These are phyloP conservation scores for Lamellibrachia luymesi DNA, from an alignment of 1,140 invertebrate species.

Conservation along the genomic window DNA sequence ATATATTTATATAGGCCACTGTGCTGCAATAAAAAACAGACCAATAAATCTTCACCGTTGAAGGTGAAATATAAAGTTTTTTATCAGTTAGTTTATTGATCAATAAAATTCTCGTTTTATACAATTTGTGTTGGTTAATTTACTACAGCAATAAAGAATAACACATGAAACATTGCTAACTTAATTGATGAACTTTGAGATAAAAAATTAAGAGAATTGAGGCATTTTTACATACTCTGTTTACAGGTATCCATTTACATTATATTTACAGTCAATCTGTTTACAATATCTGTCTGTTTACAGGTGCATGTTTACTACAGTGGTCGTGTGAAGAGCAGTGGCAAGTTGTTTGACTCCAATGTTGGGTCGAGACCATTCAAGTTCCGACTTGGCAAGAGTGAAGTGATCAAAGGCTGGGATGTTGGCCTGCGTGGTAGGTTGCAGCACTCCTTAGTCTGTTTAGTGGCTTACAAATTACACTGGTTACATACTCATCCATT, in stretches of 20 bases:
- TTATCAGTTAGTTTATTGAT: no score
- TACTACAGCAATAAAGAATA: no score
- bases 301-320: conserved; percentile 54
- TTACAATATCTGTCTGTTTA: conserved; percentile 14
- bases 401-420: conserved; percentile 75
- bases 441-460: conserved; percentile 56
- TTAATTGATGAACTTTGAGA: no score
- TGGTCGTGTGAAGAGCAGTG: conserved; percentile 44
- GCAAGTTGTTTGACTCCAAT: conserved; percentile 57
- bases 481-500: background rate
- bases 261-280: background rate
- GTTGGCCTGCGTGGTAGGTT: conserved; percentile 72
- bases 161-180: no score
- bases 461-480: background rate
- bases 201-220: no score
- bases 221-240: background rate
- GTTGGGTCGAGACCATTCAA: conserved; percentile 49
- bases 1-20: no score
- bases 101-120: no score
- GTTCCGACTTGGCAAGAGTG: conserved; percentile 48
- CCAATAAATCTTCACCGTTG: no score
- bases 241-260: background rate
- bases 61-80: no score
- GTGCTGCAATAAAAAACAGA: no score
- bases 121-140: no score